Evolutionary conservation across 2,113 vertebrate species (phyloP).

Genomic region (Fukomys damarensis): DNA sequence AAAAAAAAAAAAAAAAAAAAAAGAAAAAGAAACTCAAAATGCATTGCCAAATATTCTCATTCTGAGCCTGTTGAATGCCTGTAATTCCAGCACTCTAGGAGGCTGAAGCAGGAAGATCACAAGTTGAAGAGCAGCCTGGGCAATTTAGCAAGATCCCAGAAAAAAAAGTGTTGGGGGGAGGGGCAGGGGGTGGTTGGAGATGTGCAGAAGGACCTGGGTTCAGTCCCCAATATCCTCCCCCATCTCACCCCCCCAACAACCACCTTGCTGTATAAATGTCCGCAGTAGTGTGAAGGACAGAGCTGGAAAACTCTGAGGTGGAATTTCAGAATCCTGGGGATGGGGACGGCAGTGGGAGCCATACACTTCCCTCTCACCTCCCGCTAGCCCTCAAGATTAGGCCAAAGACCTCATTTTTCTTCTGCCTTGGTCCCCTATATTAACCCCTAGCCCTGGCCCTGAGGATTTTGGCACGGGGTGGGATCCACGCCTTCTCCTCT

Average conservation of each 20-base stretch:
- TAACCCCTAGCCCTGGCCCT: neutral
- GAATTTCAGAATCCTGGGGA: neutral
- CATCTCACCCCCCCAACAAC: neutral
- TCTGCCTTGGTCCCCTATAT: neutral
- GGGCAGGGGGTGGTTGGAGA: neutral
- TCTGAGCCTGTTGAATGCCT: neutral
- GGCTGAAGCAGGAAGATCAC: neutral
- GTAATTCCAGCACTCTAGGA: neutral
- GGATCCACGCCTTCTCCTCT: constrained; percentile 31
- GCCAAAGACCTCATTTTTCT: neutral
- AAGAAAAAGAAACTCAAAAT: neutral
- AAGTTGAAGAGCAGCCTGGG: neutral
- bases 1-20: neutral
- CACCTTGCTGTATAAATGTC: neutral
- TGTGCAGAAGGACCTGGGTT: neutral
- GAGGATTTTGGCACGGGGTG: neutral
- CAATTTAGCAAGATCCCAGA: neutral
- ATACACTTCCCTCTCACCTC: neutral
- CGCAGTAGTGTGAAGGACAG: neutral
- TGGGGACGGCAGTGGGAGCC: neutral
- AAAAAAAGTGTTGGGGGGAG: neutral
- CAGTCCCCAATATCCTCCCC: neutral
- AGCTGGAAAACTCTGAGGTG: neutral
- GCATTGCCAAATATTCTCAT: neutral
- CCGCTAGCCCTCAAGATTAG: neutral